Base-by-base conservation (phyloP, 2,797 vertebrate species). In the Lycodopsis pacificus region DNA sequence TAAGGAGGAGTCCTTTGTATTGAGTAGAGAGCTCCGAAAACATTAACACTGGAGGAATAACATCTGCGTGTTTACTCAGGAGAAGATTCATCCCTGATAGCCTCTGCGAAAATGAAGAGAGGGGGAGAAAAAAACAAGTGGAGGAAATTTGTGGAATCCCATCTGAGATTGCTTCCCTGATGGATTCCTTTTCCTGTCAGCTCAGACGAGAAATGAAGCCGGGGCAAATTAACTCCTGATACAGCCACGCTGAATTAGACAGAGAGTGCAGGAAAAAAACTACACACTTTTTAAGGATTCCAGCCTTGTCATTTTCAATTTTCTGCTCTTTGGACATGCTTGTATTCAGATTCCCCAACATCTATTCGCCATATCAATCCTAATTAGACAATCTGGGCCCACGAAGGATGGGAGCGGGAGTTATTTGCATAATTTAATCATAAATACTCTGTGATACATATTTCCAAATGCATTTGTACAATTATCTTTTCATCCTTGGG, bases 371-470 rank as follows among this genome's bases (percentile, higher is more conserved):
- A 99, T 99, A 99, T 99, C 98, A 99, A 99, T 99, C 98, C 98
- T 99, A 99, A 99, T 99, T 99, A 99, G 98, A 99, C 97, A 98
- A 99, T 99, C 98, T 98, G 97, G 96, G 96, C 96, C 96, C 96
- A 95, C 96, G 95, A 99, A 97, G 97, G 97, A 99, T 97, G 96
- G 96, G 96, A 98, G 97, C 96, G 57, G 94, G 94, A 96, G 96
- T 97, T 97, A 99, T 99, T 99, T 99, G 98, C 98, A 99, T 99
- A 99, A 99, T 99, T 99, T 99, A 99, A 99, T 99, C 98, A 99
- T 99, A 99, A 99, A 99, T 99, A 99, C 98, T 99, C 98, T 99
- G 97, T 96, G 98, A 99, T 99, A 99, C 98, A 99, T 99, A 99
- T 99, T 99, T 99, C 98, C 97, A 99, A 99, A 99, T 99, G 98